These are phyloP conservation scores for Pherbina coryleti DNA, from an alignment of 2,888 invertebrate genomes.

Conservation along the genomic window DNA sequence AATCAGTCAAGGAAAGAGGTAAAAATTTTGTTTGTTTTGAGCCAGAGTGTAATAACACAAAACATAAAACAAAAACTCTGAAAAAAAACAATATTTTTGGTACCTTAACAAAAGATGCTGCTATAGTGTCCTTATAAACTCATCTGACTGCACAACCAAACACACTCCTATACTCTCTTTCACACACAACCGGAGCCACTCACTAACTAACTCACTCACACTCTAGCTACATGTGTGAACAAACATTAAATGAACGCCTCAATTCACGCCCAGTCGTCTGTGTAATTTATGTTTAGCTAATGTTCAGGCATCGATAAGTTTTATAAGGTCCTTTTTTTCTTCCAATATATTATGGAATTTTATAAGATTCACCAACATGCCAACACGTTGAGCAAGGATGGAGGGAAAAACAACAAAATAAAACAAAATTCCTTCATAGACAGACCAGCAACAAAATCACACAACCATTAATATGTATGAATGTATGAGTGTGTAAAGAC, in stretches of 20 bases:
- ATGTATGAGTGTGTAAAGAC: background rate
- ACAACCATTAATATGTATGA: slow-evolving; percentile 37
- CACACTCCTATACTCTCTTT: background rate
- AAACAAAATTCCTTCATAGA: background rate
- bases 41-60: no score
- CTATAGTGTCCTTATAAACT: background rate
- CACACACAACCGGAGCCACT: background rate
- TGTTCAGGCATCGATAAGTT: slow-evolving; percentile 65
- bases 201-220: no score
- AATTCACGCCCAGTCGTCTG: slow-evolving; percentile 63
- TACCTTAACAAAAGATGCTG: no score
- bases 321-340: slow-evolving; percentile 44
- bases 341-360: slow-evolving; percentile 14
- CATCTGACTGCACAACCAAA: background rate
- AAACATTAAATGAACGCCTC: slow-evolving; percentile 64
- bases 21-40: no score
- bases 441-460: slow-evolving; percentile 53
- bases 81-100: no score
- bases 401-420: background rate
- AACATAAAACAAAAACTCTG: no score
- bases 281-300: slow-evolving; percentile 66
- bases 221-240: slow-evolving; percentile 53
- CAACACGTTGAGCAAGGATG: slow-evolving; percentile 17
- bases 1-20: no score
- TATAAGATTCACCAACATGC: slow-evolving; percentile 22